These are phyloP conservation scores for human (Homo sapiens) DNA, from an alignment of 2,113 vertebrate species.

Conservation along the genomic window DNA sequence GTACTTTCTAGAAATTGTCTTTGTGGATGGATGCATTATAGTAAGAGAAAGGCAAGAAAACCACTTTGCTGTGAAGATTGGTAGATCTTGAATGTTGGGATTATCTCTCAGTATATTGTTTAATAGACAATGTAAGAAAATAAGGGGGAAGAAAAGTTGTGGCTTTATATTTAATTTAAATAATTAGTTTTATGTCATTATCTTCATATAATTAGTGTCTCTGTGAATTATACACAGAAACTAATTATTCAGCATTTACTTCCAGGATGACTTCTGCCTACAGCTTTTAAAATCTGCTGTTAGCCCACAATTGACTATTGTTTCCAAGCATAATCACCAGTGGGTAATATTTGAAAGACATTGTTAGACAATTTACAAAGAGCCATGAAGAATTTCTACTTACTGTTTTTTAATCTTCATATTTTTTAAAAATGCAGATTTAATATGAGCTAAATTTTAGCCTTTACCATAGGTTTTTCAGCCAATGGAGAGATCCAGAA, in stretches of 20 bases:
- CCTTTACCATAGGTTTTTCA: not conserved
- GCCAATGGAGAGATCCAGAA: not conserved
- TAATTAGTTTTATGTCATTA: not conserved
- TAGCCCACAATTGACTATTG: not conserved
- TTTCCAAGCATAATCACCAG: not conserved
- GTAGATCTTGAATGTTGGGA: not conserved
- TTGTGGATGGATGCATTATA: not conserved
- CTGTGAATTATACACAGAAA: not conserved
- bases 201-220: not conserved
- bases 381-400: not conserved
- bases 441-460: not conserved
- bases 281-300: not conserved
- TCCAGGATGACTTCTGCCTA: not conserved
- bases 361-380: not conserved
- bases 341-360: not conserved
- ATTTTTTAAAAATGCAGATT: not conserved
- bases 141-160: not conserved
- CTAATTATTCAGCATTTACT: not conserved
- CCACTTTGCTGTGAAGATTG: not conserved
- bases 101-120: not conserved
- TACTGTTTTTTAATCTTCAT: not conserved
- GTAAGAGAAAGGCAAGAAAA: not conserved
- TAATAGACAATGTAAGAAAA: not conserved
- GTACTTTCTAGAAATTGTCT: not conserved
- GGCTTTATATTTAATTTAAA: not conserved